Base-by-base conservation (phyloP, 1,140 invertebrate species). In the Neelides sp. region DNA sequence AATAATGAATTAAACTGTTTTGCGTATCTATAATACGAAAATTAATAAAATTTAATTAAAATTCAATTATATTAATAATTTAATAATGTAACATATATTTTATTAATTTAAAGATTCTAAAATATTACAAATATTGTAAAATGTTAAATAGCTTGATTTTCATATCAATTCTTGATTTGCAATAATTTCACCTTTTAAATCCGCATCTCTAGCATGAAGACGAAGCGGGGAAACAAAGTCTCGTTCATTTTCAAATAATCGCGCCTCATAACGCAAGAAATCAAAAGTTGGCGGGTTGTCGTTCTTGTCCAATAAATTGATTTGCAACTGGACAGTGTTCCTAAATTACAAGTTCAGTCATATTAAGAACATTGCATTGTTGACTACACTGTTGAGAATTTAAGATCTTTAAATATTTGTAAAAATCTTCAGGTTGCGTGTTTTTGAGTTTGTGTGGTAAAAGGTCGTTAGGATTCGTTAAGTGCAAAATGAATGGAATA, bases 1-100 rank as follows among this genome's bases (percentile, higher is more conserved):
- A 78, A 63, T 87, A 91, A 35, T 80, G 72, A 19, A 92, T 78
- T 63, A 84, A 75, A 61, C 85, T 89, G 62, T 93, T 93, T 62
- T 77, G 78, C 0, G 86, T 90, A 34, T 80, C 82, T 82, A 63
- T 5, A 64, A 42, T 28, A 47, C 10, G 42, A 17, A 52, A 45
- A 28, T 45, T 24, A 52, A 24, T 37, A n/a, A n/a, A n/a, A n/a
- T n/a, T n/a, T n/a, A n/a, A n/a, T n/a, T n/a, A n/a, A n/a, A 22
- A 30, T 32, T 36, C 40, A 35, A 49, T 49, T 1, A 26, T 22
- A 26, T 44, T 22, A 42, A 22, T 27, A 24, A 30, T 15, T 28
- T 40, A 32, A 32, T 32, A n/a, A 8, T 32, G n/a, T n/a, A n/a
- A n/a, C n/a, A n/a, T n/a, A 34, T 34, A 34, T 8, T 34, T 34